phyloP scores from a whole-genome alignment of 2,797 vertebrate genomes.

The Bovichtus diacanthus region DNA sequence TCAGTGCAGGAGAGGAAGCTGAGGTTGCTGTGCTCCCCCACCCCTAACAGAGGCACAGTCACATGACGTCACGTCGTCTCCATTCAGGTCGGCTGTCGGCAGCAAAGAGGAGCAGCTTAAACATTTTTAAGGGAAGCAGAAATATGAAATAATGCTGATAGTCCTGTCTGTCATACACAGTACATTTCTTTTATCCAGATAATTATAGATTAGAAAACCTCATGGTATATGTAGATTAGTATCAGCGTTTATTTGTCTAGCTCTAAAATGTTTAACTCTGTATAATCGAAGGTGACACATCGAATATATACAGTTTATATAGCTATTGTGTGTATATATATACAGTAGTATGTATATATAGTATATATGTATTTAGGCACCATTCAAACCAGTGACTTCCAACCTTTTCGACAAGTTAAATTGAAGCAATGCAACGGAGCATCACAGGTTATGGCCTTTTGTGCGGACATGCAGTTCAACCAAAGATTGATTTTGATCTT shows the following conservation, averaged over 20 bases:
- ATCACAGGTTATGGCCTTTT: no score
- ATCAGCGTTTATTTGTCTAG: not conserved
- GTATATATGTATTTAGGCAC: no score
- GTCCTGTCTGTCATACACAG: not conserved
- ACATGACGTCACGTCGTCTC: slow-evolving; percentile 76
- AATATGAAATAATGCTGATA: not conserved
- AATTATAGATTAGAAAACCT: not conserved
- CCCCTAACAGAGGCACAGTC: slow-evolving; percentile 74
- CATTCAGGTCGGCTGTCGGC: slow-evolving; percentile 54
- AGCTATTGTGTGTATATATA: no score
- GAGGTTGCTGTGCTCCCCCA: slow-evolving; percentile 74
- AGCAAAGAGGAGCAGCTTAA: slow-evolving; percentile 29
- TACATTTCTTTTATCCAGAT: not conserved
- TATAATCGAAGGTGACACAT: no score
- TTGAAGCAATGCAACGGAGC: no score
- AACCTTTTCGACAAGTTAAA: no score
- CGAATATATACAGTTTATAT: no score
- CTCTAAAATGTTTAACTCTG: not conserved
- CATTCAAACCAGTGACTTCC: no score
- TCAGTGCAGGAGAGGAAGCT: slow-evolving; percentile 72
- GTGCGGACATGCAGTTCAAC: no score
- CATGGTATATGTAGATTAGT: not conserved
- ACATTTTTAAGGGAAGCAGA: not conserved
- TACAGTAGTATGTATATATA: no score
- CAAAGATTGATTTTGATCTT: no score